phyloP scores from a whole-genome alignment of 2,113 vertebrate genomes.

The Pavo muticus region DNA sequence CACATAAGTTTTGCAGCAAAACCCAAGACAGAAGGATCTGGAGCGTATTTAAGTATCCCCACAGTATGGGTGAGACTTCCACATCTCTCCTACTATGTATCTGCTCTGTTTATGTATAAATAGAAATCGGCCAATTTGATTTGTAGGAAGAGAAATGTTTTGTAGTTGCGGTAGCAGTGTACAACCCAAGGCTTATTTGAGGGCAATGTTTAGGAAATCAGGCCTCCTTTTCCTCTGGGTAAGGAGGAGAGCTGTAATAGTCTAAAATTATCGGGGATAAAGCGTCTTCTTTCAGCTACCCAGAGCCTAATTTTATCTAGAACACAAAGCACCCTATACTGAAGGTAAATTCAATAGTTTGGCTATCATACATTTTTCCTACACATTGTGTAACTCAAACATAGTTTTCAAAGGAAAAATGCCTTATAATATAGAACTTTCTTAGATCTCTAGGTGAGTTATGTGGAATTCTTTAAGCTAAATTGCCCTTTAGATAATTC shows the following conservation, averaged over 20 bases:
- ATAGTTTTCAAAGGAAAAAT: neutral
- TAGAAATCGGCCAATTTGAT: neutral
- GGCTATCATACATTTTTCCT: neutral
- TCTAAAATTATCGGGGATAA: neutral
- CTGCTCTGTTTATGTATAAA: neutral
- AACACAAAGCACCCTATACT: neutral
- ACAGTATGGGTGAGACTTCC: neutral
- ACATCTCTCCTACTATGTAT: neutral
- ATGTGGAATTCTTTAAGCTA: neutral
- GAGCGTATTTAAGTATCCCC: accelerated
- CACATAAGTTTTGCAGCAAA: neutral
- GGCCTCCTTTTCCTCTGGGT: neutral
- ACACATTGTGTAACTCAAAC: neutral
- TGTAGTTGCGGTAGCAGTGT: neutral
- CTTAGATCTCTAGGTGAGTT: neutral
- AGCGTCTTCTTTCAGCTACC: neutral
- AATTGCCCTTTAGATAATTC: neutral
- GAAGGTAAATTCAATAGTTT: neutral
- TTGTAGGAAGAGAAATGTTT: neutral
- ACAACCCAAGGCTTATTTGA: neutral
- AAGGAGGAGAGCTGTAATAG: neutral
- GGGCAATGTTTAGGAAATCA: neutral
- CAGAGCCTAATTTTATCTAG: neutral
- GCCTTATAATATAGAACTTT: neutral
- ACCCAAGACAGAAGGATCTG: neutral